Conservation (phyloP, 2,888 invertebrate species). For the Scaptomyza parva region DNA sequence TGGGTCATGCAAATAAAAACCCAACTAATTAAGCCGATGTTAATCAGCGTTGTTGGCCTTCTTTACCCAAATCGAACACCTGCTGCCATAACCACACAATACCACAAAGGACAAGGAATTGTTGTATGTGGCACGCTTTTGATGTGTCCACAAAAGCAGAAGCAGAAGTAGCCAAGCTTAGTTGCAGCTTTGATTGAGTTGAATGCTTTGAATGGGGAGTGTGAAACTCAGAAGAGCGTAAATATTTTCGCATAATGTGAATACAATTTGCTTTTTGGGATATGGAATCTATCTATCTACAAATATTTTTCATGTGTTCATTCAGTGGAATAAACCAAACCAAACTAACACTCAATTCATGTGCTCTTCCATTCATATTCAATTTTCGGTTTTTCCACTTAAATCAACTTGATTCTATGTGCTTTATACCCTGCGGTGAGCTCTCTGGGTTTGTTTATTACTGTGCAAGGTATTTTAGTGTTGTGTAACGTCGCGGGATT, state of each 20-base stretch:
- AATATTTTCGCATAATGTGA: constrained; percentile 6
- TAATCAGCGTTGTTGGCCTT: constrained; percentile 52
- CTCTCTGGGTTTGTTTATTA: neutral
- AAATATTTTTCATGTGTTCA: neutral
- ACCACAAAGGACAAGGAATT: constrained; percentile 13
- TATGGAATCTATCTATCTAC: no score
- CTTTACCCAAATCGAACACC: constrained; percentile 50
- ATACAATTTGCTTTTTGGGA: constrained; percentile 4
- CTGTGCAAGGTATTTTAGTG: neutral
- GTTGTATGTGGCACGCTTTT: constrained; percentile 32
- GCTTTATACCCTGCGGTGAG: constrained; percentile 5
- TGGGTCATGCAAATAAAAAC: constrained; percentile 64
- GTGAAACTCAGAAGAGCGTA: constrained; percentile 2
- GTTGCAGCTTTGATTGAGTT: constrained; percentile 12
- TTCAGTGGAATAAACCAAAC: constrained; percentile 5
- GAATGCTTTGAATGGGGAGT: neutral
- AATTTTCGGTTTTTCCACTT: neutral
- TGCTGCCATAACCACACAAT: constrained; percentile 36
- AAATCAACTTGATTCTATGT: constrained; percentile 20
- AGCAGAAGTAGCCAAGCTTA: constrained; percentile 16
- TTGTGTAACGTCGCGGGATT: neutral
- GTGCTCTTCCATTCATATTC: neutral
- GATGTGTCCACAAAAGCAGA: constrained; percentile 23
- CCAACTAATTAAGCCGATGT: constrained; percentile 71
- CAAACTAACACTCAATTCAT: constrained; percentile 1